phyloP scores from a whole-genome alignment of 2,113 vertebrate genomes.

The Ascaphus truei region DNA sequence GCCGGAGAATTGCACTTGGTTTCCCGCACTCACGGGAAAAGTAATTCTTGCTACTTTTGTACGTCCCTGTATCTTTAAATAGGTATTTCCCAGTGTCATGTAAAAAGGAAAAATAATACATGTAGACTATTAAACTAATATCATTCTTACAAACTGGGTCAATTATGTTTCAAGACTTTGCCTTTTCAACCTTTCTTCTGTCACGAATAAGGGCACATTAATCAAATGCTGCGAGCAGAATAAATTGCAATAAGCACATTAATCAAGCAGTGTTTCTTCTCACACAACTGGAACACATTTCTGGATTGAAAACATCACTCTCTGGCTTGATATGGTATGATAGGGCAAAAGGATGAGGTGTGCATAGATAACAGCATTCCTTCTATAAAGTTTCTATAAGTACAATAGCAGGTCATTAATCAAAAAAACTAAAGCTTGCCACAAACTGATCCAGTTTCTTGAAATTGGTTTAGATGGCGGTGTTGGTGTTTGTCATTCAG shows the following conservation, averaged over 20 bases:
- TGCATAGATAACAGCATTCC: constrained; percentile 14
- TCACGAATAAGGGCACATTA: constrained; percentile 7
- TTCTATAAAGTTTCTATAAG: background rate
- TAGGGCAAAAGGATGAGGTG: constrained; percentile 13
- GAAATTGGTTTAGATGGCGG: background rate
- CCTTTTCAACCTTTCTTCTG: constrained; percentile 6
- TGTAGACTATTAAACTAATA: background rate
- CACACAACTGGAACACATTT: background rate
- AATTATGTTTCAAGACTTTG: constrained; percentile 10
- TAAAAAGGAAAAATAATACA: too few species aligned
- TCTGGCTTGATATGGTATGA: background rate
- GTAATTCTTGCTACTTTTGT: too few species aligned
- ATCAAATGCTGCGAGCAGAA: constrained; percentile 2
- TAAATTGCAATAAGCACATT: constrained; percentile 10
- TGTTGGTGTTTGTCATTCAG: constrained; percentile 2
- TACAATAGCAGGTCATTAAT: constrained; percentile 20
- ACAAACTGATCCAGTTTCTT: background rate
- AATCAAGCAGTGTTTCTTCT: constrained; percentile 10
- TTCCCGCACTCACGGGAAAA: too few species aligned
- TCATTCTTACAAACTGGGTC: constrained; percentile 24
- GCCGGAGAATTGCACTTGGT: too few species aligned
- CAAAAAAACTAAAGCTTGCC: constrained; percentile 2
- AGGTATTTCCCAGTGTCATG: too few species aligned
- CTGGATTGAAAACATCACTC: constrained; percentile 25
- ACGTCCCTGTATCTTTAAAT: too few species aligned